phyloP scores from a whole-genome alignment of 2,888 invertebrate genomes.

The Proisotoma minuta region DNA sequence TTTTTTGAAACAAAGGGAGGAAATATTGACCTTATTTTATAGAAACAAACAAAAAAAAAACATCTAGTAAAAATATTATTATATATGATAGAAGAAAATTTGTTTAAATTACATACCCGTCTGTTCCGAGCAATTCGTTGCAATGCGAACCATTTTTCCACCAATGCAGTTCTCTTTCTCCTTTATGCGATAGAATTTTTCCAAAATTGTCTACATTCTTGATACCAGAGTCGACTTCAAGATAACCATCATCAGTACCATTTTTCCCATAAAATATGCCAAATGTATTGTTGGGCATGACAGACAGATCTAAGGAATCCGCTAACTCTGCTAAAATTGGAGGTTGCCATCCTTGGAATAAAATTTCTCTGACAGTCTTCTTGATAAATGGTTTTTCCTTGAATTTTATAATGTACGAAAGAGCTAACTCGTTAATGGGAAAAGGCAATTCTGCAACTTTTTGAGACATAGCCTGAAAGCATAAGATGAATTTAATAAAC shows the following conservation, averaged over 20 bases:
- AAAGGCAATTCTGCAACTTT: slow-evolving; percentile 18
- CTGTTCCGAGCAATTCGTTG: slow-evolving; percentile 20
- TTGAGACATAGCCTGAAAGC: slow-evolving; percentile 23
- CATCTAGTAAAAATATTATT: no score
- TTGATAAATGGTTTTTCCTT: slow-evolving; percentile 25
- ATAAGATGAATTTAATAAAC: neutral
- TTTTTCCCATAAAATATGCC: slow-evolving; percentile 27
- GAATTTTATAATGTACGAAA: slow-evolving; percentile 1
- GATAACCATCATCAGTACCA: slow-evolving; percentile 20
- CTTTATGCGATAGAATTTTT: neutral
- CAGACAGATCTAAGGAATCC: slow-evolving; percentile 6
- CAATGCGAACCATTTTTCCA: slow-evolving; percentile 11
- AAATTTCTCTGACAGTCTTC: slow-evolving; percentile 28
- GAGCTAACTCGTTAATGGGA: slow-evolving; percentile 8
- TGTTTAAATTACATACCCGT: no score
- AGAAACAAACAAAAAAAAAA: no score
- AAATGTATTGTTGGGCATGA: slow-evolving; percentile 28
- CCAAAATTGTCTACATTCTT: slow-evolving; percentile 7
- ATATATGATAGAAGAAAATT: no score
- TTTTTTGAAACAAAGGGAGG: slow-evolving; percentile 17
- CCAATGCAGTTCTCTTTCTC: neutral
- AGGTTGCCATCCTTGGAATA: slow-evolving; percentile 29
- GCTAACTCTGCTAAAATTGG: slow-evolving; percentile 32
- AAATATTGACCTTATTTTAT: no score
- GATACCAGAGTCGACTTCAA: slow-evolving; percentile 26